Evolutionary conservation across 2,113 vertebrate genomes (phyloP).

Genomic region (Saimiri boliviensis): DNA sequence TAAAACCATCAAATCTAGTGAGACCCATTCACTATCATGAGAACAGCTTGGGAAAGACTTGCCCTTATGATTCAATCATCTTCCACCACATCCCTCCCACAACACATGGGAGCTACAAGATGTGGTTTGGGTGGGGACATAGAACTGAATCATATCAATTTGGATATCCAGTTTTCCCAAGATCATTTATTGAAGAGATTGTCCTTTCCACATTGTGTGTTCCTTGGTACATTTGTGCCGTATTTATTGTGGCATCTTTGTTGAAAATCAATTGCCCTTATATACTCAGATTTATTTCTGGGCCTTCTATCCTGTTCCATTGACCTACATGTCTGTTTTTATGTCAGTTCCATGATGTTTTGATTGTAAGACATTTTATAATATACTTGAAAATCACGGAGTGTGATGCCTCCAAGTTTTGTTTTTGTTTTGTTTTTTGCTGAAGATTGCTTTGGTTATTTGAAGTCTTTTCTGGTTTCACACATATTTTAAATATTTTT

Average conservation of each 20-base stretch:
- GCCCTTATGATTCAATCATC: too few relatives aligned
- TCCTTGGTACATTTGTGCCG: background rate
- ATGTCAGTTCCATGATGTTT: background rate
- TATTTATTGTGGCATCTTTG: background rate
- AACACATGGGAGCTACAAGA: too few relatives aligned
- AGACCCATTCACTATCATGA: too few relatives aligned
- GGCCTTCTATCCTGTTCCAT: background rate
- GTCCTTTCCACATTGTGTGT: background rate
- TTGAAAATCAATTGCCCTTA: background rate
- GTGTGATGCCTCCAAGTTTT: background rate
- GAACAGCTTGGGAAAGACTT: too few relatives aligned
- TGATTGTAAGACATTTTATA: background rate
- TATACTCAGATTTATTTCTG: background rate
- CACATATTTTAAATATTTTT: background rate
- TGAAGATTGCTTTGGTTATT: background rate
- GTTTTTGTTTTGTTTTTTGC: background rate
- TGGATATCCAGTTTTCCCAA: background rate
- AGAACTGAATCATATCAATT: too few relatives aligned
- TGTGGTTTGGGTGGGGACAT: too few relatives aligned
- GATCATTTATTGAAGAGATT: background rate
- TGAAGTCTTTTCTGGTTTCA: background rate
- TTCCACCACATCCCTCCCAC: too few relatives aligned
- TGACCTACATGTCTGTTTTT: background rate
- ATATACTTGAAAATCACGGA: background rate
- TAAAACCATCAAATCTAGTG: too few relatives aligned